Evolutionary conservation across 2,113 vertebrate species (phyloP).

Genomic region (Mola mola): DNA sequence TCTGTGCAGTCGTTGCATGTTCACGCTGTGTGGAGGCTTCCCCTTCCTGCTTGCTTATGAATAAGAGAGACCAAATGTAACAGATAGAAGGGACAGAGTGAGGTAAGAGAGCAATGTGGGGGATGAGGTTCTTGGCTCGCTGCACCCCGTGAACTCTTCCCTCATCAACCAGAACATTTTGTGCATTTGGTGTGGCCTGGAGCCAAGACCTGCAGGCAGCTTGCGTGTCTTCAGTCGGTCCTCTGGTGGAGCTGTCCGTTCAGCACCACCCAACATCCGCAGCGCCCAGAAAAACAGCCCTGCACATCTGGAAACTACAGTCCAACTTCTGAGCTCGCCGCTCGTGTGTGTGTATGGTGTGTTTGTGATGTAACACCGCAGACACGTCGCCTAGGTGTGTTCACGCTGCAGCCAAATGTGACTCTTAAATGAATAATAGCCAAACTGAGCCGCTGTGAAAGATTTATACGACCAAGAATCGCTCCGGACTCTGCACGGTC

Average conservation of each 20-base stretch:
- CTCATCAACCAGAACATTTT: constrained; percentile 10
- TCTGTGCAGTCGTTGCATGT: no score
- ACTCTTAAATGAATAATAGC: neutral
- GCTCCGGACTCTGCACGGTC: neutral
- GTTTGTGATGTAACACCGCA: neutral
- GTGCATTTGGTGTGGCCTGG: neutral
- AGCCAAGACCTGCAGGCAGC: constrained; percentile 10
- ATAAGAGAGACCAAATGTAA: no score
- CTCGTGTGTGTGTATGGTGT: neutral
- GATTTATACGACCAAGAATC: neutral
- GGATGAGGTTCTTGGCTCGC: neutral
- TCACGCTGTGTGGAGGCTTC: no score
- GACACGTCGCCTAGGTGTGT: neutral
- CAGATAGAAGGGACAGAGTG: neutral
- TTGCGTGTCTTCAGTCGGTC: no score
- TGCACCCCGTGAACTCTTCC: constrained; percentile 21
- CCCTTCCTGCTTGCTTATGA: no score
- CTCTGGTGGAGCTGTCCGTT: constrained; percentile 22
- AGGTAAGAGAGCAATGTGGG: neutral
- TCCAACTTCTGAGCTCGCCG: neutral
- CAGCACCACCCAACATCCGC: constrained; percentile 29
- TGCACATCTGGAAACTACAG: no score
- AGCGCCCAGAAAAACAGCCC: neutral
- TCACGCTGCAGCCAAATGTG: neutral
- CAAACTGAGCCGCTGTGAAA: neutral